Base-by-base conservation (phyloP, 2,797 vertebrate genomes). In the Australoheros facetus region DNA sequence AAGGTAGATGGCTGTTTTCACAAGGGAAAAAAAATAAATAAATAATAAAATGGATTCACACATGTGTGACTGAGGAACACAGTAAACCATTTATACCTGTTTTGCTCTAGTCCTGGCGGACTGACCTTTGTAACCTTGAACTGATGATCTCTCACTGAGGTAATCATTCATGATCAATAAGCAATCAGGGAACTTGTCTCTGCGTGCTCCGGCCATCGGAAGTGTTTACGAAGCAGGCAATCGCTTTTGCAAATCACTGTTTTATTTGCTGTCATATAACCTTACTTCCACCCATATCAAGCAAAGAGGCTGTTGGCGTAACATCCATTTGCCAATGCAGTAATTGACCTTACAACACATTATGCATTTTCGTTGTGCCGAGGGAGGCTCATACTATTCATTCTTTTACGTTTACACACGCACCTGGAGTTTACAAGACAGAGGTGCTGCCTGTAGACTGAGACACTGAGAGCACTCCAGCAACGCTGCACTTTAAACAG, bases 101-200 rank as follows among this genome's bases (percentile, higher is more conserved):
- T 87, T 66, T 78, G 72, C 59, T 37, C 39, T 37, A 58, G 62
- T 51, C 59, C 66, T 80, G 42, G 45, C 72, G 55, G 72, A 82
- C 71, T 90, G 86, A 93, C 89, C 93, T 87, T 77, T 80, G 78
- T 80, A 82, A 90, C 92, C 90, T 91, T 91, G 83, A 86, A 82
- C 80, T 83, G 86, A 89, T 92, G 90, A 88, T 76, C 66, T 73
- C 81, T 86, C 80, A 71, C 85, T 84, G 85, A 82, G 82, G 56
- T 86, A 79, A 89, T 88, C 87, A 90, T 89, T 89, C 79, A 80
- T 95, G 91, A 95, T 96, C 95, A 95, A 95, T 95, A 95, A 95
- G 88, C 91, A 95, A 95, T 95, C 94, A 95, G 87, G 79, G 85
- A 85, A 91, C 88, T 92, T 89, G 90, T 90, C 93, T 91, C 79